These are phyloP conservation scores for Carduelis carduelis DNA, from an alignment of 2,797 vertebrate species.

Conservation along the genomic window DNA sequence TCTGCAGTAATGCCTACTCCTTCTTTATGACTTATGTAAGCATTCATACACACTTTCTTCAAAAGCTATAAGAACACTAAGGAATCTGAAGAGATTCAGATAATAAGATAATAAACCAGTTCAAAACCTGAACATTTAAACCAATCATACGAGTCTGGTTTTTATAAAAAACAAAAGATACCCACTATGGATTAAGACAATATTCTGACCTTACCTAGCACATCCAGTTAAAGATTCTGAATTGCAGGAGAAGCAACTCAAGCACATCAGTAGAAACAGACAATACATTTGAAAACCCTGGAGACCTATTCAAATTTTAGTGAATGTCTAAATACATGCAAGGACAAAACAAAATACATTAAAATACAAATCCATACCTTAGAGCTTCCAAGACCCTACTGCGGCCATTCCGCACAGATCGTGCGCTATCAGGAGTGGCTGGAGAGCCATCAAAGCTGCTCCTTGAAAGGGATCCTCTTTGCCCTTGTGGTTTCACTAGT, in stretches of 20 bases:
- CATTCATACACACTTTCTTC: background rate
- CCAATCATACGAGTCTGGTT: background rate
- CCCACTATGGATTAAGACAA: background rate
- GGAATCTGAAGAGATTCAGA: background rate
- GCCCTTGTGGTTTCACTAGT: slow-evolving; percentile 79
- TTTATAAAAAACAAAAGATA: background rate
- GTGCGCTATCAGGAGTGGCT: slow-evolving; percentile 78
- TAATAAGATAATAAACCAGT: background rate
- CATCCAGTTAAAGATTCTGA: background rate
- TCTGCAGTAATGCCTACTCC: background rate
- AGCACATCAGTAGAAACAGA: background rate
- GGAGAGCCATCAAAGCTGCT: slow-evolving; percentile 79
- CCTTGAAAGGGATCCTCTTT: slow-evolving; percentile 74
- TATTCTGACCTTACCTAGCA: background rate
- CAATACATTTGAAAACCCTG: background rate
- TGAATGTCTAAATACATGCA: background rate
- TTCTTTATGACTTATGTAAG: background rate
- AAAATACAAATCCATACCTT: slow-evolving; percentile 73
- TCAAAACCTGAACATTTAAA: background rate
- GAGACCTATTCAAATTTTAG: background rate
- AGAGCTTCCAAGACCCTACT: slow-evolving; percentile 89
- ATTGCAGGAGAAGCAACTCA: background rate
- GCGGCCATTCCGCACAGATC: slow-evolving; percentile 78
- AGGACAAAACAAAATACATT: background rate
- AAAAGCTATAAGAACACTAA: background rate